Evolutionary conservation across 1,140 invertebrate genomes (phyloP), one percentile per base, ranked within the genome.

Genomic region (Scaptomyza pallida): DNA sequence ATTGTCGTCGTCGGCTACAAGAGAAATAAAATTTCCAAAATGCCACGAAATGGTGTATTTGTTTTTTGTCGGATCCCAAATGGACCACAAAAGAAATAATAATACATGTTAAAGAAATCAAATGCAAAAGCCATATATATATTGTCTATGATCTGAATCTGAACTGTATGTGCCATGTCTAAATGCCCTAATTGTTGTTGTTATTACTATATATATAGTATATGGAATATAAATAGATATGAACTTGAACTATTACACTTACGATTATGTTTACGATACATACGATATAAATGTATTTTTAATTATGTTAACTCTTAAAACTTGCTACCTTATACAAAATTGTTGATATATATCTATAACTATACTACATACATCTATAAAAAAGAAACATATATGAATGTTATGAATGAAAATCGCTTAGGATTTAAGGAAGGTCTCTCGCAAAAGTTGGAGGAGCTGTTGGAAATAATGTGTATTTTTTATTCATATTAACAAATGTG

Each of bases 121-220:
- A 41, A 55, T n/a, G n/a, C 35, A 43, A 16, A 26, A 26, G 52
- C 37, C 35, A 54, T 54, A 64, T 48, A 50, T n/a, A n/a, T n/a
- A n/a, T 35, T 33, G 33, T 57, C 37, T 44, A 57, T 79, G 80
- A 83, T 85, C 80, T 69, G 67, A 63, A 60, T 68, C 30, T 83
- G 79, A 86, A 81, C 79, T 86, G 67, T 88, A 88, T 89, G 82
- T 88, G 82, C 82, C 82, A 88, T 89, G 73, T 89, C 67, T 72
- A 71, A 68, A 72, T 17, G 81, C 75, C 78, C 83, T 78, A 82
- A 71, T 88, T 82, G 78, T 88, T 88, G 82, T 88, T 78, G 75
- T 76, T 75, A 65, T 62, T 85, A 74, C 69, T 76, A 56, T 79
- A 63, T 79, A 63, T 64, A 59, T 43, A 64, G 55, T 48, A 69